phyloP scores from a whole-genome alignment of 2,113 vertebrate genomes.

The Otocyon megalotis region DNA sequence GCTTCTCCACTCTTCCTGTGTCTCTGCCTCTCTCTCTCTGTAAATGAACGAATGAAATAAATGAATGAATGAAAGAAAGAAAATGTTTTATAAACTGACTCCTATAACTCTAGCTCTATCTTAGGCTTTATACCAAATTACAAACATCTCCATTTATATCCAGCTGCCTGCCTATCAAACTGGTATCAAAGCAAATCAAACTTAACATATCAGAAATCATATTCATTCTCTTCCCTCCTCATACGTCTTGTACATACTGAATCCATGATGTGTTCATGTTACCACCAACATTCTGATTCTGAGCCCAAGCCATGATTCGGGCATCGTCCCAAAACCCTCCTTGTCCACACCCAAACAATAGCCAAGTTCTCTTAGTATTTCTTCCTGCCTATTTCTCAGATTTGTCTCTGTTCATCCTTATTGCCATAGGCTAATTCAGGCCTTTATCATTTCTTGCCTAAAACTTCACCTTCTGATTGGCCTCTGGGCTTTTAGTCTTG shows the following conservation, averaged over 20 bases:
- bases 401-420: not conserved
- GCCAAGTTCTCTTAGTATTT: not conserved
- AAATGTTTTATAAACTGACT: not conserved
- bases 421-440: not conserved
- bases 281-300: not conserved
- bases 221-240: not conserved
- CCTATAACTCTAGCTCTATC: not conserved
- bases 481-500: not conserved
- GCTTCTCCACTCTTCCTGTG: no score
- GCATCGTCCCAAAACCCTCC: not conserved
- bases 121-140: not conserved
- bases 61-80: not conserved
- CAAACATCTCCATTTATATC: not conserved
- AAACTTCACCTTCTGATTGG: not conserved
- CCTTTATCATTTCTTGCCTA: not conserved
- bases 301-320: not conserved
- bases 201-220: not conserved
- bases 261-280: not conserved
- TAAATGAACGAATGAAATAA: no score
- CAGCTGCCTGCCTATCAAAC: not conserved
- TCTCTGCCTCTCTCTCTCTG: no score
- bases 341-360: not conserved
- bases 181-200: not conserved
- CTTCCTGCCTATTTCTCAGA: not conserved
- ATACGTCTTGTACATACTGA: not conserved